Base-by-base conservation (phyloP, 2,113 vertebrate genomes). In the Elephantulus edwardii region DNA sequence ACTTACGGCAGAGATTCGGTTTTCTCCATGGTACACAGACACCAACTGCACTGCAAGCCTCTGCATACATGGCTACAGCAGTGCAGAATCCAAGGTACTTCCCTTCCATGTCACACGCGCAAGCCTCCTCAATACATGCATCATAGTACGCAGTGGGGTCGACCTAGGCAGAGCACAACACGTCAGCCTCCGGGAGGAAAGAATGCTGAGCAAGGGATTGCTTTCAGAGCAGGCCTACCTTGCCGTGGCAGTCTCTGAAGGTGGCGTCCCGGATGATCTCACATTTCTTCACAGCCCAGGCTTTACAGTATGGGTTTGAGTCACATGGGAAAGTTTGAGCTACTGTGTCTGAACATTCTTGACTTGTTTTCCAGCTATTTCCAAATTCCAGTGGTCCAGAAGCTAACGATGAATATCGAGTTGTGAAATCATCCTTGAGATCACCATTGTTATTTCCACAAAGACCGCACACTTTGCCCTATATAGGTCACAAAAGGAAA, bases 41-140 rank as follows among this genome's bases (percentile, higher is more conserved):
- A 1, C 97, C 96, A 14, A 92, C 96, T 2, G 97, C 97, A 2
- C 97, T 97, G 89, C 98, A 99, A 2, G 98, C 98, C 90, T 98
- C 98, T 13, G 98, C 98, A 0, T 98, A 99, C 86, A 98, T 97
- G 2, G 98, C 97, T 79, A 98, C 98, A 1, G 98, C 97, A 0
- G 98, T 98, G 92, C 98, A 99, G 96, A 98, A 98, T 1, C 98
- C 98, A 38, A 98, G 90, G 80, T 98, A 98, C 93, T 98, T 98
- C 17, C 98, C 98, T 80, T 98, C 98, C 97, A 98, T 97, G 77
- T 98, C 98, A 91, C 98, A 98, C 1, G 98, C 97, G 20, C 98
- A 99, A 4, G 98, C 97, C 91, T 99, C 98, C 78, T 97, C 95
- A 2, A 98, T 84, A 89, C 98, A 99, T 0, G 97, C 98, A 0